A percentile compares a stretch with the other conserved stretches of the same genome.
phyloP scores from a whole-genome alignment of 2,113 vertebrate genomes.

The Odocoileus hemionus region DNA sequence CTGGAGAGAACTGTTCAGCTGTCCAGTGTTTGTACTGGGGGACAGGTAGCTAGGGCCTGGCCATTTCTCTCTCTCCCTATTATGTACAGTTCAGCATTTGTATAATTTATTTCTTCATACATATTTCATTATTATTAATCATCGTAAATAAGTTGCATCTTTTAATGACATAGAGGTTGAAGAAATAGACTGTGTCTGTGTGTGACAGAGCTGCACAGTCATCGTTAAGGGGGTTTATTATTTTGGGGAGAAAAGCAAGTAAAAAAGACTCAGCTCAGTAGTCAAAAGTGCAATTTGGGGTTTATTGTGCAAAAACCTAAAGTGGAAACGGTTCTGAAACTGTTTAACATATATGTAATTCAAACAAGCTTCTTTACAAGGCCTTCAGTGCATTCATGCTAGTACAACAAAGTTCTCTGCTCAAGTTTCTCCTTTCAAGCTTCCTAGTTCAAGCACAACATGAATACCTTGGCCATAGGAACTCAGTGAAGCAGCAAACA shows the following conservation, averaged over 20 bases:
- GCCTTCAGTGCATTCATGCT: conserved; percentile 75
- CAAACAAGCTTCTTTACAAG: conserved; percentile 76
- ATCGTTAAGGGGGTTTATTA: conserved; percentile 51
- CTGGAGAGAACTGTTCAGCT: background rate
- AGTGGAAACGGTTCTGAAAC: conserved; percentile 65
- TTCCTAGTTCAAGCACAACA: conserved; percentile 71
- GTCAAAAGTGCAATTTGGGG: conserved; percentile 72
- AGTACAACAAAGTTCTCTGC: conserved; percentile 77
- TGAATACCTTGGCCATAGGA: conserved; percentile 80
- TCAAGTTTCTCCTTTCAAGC: conserved; percentile 77
- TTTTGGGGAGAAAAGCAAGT: conserved; percentile 60
- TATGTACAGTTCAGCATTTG: conserved; percentile 29
- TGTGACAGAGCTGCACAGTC: conserved; percentile 29
- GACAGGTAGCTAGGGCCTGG: conserved; percentile 30
- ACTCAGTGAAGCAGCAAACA: conserved; percentile 77
- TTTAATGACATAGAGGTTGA: conserved; percentile 62
- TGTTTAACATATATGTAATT: conserved; percentile 80
- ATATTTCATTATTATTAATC: conserved; percentile 73
- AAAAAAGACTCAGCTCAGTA: conserved; percentile 70
- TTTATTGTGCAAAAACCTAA: conserved; percentile 68
- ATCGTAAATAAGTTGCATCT: conserved; percentile 64
- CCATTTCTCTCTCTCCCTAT: conserved; percentile 35
- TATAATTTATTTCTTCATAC: conserved; percentile 70
- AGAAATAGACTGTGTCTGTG: conserved; percentile 67
- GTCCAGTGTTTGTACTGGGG: background rate